Evolutionary conservation across 2,113 vertebrate genomes (phyloP).

Genomic region (Speoplatyrhinus poulsoni): DNA sequence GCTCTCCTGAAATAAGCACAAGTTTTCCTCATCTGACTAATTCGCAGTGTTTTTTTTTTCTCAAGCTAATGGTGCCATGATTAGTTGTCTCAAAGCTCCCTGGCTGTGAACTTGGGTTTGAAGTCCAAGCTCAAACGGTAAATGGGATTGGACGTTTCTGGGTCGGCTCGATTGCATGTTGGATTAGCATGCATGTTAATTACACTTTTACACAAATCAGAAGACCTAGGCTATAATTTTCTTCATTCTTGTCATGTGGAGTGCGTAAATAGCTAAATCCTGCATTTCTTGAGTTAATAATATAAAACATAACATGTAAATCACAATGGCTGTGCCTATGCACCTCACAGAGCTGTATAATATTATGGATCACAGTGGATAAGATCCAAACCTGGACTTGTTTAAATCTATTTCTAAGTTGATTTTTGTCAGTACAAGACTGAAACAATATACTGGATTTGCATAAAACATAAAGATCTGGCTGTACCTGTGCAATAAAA

Average conservation of each 20-base stretch:
- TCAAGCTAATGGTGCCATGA: constrained; percentile 64
- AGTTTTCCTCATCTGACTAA: constrained; percentile 67
- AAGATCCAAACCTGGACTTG: background rate
- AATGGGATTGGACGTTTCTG: constrained; percentile 74
- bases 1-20: constrained; percentile 57
- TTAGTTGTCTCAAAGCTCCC: constrained; percentile 68
- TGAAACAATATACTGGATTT: background rate
- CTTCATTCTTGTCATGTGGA: constrained; percentile 39
- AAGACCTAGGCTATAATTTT: constrained; percentile 65
- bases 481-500: background rate
- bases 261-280: constrained; percentile 12
- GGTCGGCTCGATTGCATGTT: constrained; percentile 72
- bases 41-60: constrained; percentile 75
- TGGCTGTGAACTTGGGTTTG: constrained; percentile 52
- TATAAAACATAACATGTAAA: constrained; percentile 31
- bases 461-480: background rate
- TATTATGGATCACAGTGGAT: constrained; percentile 8
- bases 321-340: too few relatives aligned
- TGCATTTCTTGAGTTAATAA: constrained; percentile 47
- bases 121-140: constrained; percentile 48
- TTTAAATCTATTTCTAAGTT: background rate
- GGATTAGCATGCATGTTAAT: constrained; percentile 71
- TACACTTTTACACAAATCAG: constrained; percentile 71
- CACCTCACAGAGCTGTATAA: constrained; percentile 20
- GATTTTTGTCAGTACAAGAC: background rate